Percentiles rank a stretch among this genome's conserved stretches.
phyloP scores from a whole-genome alignment of 1,140 invertebrate genomes.

The Dryas iulia region DNA sequence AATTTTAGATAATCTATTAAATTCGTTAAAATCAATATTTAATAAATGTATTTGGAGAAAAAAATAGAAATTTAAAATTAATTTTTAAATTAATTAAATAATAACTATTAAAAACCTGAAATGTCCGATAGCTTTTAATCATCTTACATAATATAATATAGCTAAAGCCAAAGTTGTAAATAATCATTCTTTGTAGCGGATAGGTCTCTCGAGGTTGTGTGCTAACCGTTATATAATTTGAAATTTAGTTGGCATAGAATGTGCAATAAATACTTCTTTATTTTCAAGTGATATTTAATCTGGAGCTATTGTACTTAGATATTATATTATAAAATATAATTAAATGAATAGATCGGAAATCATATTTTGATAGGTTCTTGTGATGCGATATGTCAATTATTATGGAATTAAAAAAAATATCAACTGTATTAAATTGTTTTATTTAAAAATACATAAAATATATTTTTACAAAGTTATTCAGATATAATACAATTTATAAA shows the following conservation, averaged over 20 bases:
- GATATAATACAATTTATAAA: too few relatives aligned
- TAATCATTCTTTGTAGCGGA: conserved; percentile 3
- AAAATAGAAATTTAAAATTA: not conserved
- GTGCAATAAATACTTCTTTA: conserved; percentile 2
- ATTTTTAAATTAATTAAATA: not conserved
- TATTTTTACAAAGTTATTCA: too few relatives aligned
- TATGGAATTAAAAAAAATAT: not conserved
- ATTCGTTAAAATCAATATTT: too few relatives aligned
- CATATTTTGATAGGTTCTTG: not conserved
- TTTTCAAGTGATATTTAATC: not conserved
- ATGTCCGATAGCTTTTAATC: conserved; percentile 37
- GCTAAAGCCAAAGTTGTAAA: conserved; percentile 66
- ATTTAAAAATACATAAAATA: not conserved
- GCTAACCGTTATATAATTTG: conserved; percentile 4
- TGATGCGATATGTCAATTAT: conserved; percentile 7
- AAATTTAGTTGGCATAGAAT: not conserved
- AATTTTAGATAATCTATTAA: not conserved
- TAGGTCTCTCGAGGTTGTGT: conserved; percentile 10
- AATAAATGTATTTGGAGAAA: too few relatives aligned
- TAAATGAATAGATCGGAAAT: not conserved
- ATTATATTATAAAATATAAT: not conserved
- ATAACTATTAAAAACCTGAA: not conserved
- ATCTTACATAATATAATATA: conserved; percentile 44
- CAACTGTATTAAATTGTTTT: not conserved
- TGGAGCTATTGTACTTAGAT: not conserved